Evolutionary conservation across 1,140 invertebrate genomes (phyloP).

Genomic region (Ylistrum balloti): DNA sequence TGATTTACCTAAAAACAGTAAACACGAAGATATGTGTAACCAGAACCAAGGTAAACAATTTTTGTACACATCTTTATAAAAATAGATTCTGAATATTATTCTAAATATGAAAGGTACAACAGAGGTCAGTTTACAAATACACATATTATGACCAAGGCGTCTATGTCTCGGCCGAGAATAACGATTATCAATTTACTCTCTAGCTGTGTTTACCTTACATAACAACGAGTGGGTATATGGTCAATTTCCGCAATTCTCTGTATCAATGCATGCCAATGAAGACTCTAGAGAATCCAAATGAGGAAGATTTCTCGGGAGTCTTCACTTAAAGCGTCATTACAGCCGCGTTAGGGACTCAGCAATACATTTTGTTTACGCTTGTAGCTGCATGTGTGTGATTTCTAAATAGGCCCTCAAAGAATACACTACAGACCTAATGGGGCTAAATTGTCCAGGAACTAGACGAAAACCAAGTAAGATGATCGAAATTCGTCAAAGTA

Average conservation of each 20-base stretch:
- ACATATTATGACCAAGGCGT: background rate
- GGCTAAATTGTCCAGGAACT: too few species aligned
- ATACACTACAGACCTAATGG: background rate
- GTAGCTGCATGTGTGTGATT: background rate
- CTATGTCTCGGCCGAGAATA: background rate
- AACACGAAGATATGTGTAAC: too few species aligned
- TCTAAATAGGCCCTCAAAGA: background rate
- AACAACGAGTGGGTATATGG: background rate
- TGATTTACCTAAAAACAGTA: too few species aligned
- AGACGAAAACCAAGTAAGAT: too few species aligned
- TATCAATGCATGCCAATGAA: slow-evolving; percentile 20
- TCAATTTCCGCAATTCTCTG: background rate
- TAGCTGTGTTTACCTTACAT: background rate
- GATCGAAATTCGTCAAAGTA: too few species aligned
- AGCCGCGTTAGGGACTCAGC: background rate
- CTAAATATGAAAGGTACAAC: too few species aligned
- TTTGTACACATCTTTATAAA: too few species aligned
- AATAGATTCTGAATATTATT: too few species aligned
- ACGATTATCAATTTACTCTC: background rate
- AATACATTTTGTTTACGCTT: background rate
- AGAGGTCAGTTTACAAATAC: background rate
- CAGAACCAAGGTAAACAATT: too few species aligned
- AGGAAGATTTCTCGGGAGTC: slow-evolving; percentile 12
- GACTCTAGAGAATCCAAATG: slow-evolving; percentile 28
- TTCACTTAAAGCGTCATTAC: slow-evolving; percentile 21